Evolutionary conservation across 2,113 vertebrate species (phyloP), one percentile per base, ranked within the genome.

Genomic region (Hassar affinis): DNA sequence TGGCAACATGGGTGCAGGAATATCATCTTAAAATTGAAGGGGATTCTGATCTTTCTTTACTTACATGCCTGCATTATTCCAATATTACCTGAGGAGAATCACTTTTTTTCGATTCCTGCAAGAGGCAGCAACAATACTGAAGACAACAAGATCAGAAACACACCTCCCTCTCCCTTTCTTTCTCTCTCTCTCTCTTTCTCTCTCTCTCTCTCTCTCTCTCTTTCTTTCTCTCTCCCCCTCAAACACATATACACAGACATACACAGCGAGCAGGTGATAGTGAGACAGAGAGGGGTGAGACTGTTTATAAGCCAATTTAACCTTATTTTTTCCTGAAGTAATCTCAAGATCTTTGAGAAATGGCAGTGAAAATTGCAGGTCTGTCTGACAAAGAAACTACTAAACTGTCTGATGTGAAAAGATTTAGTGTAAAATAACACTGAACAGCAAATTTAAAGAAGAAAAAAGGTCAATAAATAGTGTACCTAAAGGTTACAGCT

Each of bases 21-120:
- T 82, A 78, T 68, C 54, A 33, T 84, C 64, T 71, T 81, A 84
- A 49, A 81, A 61, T 45, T 45, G 30, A 87, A 78, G 49, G 33
- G 33, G 25, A 66, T 71, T 61, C 61, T 62, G 15, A 42, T 42
- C 42, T 49, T 79, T 59, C n/a, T 64, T 62, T 47, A 79, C 38
- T 47, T 62, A 64, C n/a, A 45, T 79, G 38, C 15, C 42, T 79
- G n/a, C 42, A 12, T 33, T 30, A 79, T 79, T 62, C 38, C 59
- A 79, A 27, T 79, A 45, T 17, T 62, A 79, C 38, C 57, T 79
- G 42, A 10, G 15, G 15, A 62, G 25, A 62, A 62, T 9, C 35
- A 47, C 57, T 49, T 47, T 62, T 47, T 62, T 79, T 79, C 17
- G 22, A 47, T 15, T 62, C 52, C 49, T 30, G 27, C 22, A 54